Percentiles rank a stretch among this genome's conserved stretches.
phyloP scores from a whole-genome alignment of 2,113 vertebrate species.

The Poeciliopsis occidentalis region DNA sequence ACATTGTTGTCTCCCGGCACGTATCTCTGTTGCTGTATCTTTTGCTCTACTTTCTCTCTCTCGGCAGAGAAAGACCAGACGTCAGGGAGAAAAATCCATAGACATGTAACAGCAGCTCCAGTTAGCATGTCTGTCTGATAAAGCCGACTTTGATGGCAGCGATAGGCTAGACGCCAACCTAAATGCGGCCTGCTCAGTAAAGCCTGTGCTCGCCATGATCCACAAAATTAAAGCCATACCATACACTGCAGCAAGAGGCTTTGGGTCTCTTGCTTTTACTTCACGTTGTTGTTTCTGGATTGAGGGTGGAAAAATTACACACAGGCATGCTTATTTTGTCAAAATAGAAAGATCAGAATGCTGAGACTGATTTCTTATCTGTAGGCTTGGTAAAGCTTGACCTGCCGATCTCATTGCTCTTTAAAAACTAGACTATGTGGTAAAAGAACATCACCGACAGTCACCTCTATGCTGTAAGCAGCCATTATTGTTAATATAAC shows the following conservation, averaged over 20 bases:
- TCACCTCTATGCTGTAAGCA: too few relatives aligned
- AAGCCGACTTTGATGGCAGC: conserved; percentile 82
- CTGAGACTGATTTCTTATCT: too few relatives aligned
- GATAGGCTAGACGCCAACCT: conserved; percentile 83
- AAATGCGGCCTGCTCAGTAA: conserved; percentile 76
- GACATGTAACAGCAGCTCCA: conserved; percentile 80
- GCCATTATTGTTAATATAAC: too few relatives aligned
- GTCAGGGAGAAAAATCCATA: conserved; percentile 74
- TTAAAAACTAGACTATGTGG: too few relatives aligned
- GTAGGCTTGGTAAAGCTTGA: too few relatives aligned
- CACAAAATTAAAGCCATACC: conserved; percentile 66
- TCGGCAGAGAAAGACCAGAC: conserved; percentile 59
- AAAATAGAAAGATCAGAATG: too few relatives aligned
- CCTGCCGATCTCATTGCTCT: too few relatives aligned
- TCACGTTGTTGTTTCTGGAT: conserved; percentile 41
- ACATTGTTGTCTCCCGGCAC: conserved; percentile 42
- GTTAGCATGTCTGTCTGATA: conserved; percentile 77
- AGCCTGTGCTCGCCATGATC: conserved; percentile 75
- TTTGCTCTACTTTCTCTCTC: conserved; percentile 18
- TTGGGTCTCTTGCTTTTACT: conserved; percentile 16
- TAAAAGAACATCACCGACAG: too few relatives aligned
- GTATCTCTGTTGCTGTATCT: conserved; percentile 33
- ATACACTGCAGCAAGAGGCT: conserved; percentile 21
- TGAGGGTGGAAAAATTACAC: too few relatives aligned
- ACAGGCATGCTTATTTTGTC: too few relatives aligned